Percentiles rank a stretch among this genome's conserved stretches.
Evolutionary conservation across 1,140 invertebrate genomes (phyloP).

Genomic region (Lamellibrachia luymesi): DNA sequence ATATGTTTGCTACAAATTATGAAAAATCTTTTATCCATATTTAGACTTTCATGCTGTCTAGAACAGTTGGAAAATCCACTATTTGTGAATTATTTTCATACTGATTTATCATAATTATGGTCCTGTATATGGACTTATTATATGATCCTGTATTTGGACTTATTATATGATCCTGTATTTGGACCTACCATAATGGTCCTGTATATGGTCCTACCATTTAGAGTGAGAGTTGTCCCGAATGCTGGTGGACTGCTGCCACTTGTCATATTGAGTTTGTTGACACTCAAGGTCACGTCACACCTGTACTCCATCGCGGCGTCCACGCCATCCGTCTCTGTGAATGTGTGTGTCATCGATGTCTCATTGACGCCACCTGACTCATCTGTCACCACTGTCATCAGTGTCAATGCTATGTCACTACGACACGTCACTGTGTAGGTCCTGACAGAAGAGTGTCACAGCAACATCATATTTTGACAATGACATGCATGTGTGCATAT

Average conservation of each 20-base stretch:
- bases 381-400: not conserved
- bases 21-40: too few species aligned
- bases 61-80: too few species aligned
- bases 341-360: conserved; percentile 24
- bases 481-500: not conserved
- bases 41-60: too few species aligned
- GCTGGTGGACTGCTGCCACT: conserved; percentile 20
- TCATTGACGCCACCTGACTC: not conserved
- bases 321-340: conserved; percentile 30
- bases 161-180: too few species aligned
- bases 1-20: too few species aligned
- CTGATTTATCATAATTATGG: too few species aligned
- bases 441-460: not conserved
- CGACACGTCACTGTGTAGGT: conserved; percentile 6
- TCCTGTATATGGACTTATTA: too few species aligned
- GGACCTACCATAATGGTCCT: too few species aligned
- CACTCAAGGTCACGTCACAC: conserved; percentile 28
- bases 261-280: conserved; percentile 21
- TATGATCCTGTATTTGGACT: too few species aligned
- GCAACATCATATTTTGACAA: not conserved
- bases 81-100: too few species aligned
- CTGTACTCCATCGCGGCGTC: conserved; percentile 29
- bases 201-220: conserved; percentile 13
- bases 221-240: conserved; percentile 27
- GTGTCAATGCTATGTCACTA: not conserved